A percentile compares a stretch with the other conserved stretches of the same genome.
Evolutionary conservation across 2,113 vertebrate species (phyloP).

Genomic region (Anser cygnoides): DNA sequence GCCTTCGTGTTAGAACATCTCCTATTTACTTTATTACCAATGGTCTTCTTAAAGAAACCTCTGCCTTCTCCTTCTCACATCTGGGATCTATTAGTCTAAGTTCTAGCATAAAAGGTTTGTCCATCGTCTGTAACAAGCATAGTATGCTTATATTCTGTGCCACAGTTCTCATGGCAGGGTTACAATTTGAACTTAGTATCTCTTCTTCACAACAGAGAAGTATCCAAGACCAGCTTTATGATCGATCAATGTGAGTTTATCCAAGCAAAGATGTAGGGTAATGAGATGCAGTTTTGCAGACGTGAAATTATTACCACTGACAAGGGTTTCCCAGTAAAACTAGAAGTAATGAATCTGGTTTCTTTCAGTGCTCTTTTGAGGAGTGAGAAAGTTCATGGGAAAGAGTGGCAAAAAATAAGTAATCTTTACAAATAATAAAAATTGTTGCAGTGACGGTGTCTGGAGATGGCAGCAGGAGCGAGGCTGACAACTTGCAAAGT

Average conservation of each 20-base stretch:
- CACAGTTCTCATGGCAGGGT: not conserved
- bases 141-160: not conserved
- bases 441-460: not conserved
- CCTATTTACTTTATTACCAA: not conserved
- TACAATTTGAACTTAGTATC: not conserved
- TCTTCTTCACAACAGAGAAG: not conserved
- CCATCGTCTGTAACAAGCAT: not conserved
- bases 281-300: not conserved
- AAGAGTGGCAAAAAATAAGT: not conserved
- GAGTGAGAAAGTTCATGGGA: not conserved
- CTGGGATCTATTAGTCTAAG: not conserved
- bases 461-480: not conserved
- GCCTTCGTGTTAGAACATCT: not conserved
- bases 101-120: no score
- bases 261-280: not conserved
- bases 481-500: not conserved
- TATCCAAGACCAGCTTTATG: not conserved
- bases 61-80: not conserved
- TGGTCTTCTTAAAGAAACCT: not conserved
- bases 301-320: not conserved
- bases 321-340: not conserved
- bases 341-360: not conserved
- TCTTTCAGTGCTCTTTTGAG: not conserved
- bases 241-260: not conserved
- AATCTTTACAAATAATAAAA: rapidly evolving